A percentile compares a stretch with the other conserved stretches of the same genome.
Conservation (phyloP, 2,113 vertebrate species). For the Oncorhynchus mykiss region DNA sequence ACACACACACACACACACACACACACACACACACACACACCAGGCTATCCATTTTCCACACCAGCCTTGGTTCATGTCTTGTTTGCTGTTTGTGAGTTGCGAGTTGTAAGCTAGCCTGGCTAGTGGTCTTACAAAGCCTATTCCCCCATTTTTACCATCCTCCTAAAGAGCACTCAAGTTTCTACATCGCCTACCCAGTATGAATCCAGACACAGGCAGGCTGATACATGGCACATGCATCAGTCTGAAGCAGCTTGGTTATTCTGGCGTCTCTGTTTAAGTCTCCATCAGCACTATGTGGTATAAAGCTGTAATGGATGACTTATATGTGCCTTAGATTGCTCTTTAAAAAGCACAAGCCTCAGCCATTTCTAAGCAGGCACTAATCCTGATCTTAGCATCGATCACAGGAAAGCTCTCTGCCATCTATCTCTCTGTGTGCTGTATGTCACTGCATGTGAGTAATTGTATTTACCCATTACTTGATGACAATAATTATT, state of each 20-base stretch:
- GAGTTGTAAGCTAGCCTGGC: too few relatives aligned
- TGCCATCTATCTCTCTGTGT: neutral
- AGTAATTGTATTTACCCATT: slow-evolving; percentile 8
- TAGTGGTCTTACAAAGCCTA: neutral
- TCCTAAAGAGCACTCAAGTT: neutral
- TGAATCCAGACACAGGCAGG: neutral
- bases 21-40: too few relatives aligned
- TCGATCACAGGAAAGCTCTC: neutral
- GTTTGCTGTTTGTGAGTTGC: neutral
- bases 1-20: neutral
- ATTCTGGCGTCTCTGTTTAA: neutral
- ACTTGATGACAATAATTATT: slow-evolving; percentile 8
- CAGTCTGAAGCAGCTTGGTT: neutral
- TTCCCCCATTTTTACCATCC: neutral
- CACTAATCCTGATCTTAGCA: neutral
- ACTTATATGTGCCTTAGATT: slow-evolving; percentile 5
- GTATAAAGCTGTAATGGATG: neutral
- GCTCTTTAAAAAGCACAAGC: neutral
- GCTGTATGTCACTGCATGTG: slow-evolving; percentile 4
- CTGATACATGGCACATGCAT: neutral
- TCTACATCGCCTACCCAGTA: neutral
- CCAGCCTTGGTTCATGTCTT: neutral
- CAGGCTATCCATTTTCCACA: neutral
- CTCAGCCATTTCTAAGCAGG: neutral
- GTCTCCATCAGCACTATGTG: neutral